Evolutionary conservation across 2,113 vertebrate species (phyloP).

Genomic region (Channa argus): DNA sequence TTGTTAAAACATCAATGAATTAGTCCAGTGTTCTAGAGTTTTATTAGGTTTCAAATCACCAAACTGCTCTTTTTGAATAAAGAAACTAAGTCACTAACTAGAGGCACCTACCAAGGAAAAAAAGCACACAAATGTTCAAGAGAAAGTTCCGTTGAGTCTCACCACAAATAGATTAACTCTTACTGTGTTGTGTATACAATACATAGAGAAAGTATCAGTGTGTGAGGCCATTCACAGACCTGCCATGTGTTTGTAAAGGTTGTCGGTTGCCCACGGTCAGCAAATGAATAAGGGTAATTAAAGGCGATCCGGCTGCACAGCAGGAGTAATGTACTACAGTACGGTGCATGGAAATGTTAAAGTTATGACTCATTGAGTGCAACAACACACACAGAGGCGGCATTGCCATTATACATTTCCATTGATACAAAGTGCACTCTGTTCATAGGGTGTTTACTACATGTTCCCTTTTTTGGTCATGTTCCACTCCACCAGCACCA

Average conservation of each 20-base stretch:
- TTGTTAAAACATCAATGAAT: neutral
- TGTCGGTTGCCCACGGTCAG: conserved; percentile 54
- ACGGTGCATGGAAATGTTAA: conserved; percentile 73
- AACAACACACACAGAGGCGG: conserved; percentile 16
- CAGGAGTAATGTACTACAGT: conserved; percentile 61
- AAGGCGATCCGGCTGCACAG: conserved; percentile 60
- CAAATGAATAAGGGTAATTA: conserved; percentile 64
- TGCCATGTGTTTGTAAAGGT: conserved; percentile 41
- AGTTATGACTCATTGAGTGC: conserved; percentile 71
- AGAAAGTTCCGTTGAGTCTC: neutral
- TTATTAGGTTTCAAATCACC: neutral
- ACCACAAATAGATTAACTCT: neutral
- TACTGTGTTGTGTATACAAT: neutral
- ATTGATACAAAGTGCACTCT: conserved; percentile 59
- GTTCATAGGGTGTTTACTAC: conserved; percentile 62
- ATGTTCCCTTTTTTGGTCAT: conserved; percentile 67
- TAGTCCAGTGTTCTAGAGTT: neutral
- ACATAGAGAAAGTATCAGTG: neutral
- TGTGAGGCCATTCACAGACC: conserved; percentile 11
- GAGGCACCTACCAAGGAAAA: neutral
- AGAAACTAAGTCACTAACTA: neutral
- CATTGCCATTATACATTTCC: conserved; percentile 33
- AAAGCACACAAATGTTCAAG: neutral
- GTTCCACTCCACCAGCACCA: conserved; percentile 57
- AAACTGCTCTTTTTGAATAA: neutral